Conservation (phyloP, 2,888 invertebrate species). For the Junonia oenone region DNA sequence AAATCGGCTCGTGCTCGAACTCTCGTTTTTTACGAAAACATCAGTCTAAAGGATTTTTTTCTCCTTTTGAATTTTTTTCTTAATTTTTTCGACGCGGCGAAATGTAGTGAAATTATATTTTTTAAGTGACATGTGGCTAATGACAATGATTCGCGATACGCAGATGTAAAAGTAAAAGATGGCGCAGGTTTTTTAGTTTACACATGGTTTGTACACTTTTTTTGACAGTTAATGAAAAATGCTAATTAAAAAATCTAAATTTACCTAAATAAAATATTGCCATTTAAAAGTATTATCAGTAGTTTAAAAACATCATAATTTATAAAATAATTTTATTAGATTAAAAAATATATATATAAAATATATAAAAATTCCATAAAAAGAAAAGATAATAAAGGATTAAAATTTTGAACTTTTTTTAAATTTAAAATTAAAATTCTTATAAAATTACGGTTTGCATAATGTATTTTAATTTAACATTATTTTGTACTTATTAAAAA, state of each 20-base stretch:
- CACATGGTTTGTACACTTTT: background rate
- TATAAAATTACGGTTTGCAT: background rate
- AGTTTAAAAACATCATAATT: too few species aligned
- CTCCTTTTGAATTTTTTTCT: background rate
- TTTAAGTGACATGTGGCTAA: constrained; percentile 53
- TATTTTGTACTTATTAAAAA: constrained; percentile 7
- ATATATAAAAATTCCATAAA: too few species aligned
- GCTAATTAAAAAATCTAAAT: too few species aligned
- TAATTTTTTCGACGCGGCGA: constrained; percentile 43
- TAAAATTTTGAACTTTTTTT: too few species aligned
- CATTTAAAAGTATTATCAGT: too few species aligned
- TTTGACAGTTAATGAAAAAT: too few species aligned
- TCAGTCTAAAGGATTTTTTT: constrained; percentile 43
- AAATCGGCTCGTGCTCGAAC: constrained; percentile 66
- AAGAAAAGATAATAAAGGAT: too few species aligned
- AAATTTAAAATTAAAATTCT: too few species aligned
- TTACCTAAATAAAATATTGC: too few species aligned
- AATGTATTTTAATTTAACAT: constrained; percentile 20
- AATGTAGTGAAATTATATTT: constrained; percentile 61
- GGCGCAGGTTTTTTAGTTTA: background rate
- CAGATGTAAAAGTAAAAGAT: constrained; percentile 21
- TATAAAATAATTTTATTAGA: too few species aligned
- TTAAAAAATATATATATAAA: too few species aligned
- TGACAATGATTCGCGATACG: constrained; percentile 34
- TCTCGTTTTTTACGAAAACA: constrained; percentile 67